These are phyloP conservation scores for Ciconia stormi DNA, from an alignment of 2,113 vertebrate species.

Conservation along the genomic window DNA sequence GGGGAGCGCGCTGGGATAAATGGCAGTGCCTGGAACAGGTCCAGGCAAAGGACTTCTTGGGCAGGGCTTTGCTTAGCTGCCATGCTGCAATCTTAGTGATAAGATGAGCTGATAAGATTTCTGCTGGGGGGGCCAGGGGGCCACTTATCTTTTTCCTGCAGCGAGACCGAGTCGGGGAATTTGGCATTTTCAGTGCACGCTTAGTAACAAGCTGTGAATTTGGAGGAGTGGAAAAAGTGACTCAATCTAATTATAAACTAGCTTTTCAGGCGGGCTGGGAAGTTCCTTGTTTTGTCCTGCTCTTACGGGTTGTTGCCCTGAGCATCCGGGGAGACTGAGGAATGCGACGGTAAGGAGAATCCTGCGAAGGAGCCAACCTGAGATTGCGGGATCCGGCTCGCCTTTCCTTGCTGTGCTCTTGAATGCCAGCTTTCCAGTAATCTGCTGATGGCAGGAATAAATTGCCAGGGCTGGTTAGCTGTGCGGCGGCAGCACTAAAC, in stretches of 20 bases:
- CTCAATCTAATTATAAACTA: slow-evolving; percentile 57
- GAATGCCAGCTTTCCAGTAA: slow-evolving; percentile 4
- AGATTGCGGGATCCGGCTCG: neutral
- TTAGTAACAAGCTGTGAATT: slow-evolving; percentile 41
- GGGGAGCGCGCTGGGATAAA: neutral
- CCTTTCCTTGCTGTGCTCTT: neutral
- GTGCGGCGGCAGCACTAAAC: neutral
- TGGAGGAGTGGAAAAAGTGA: slow-evolving; percentile 62
- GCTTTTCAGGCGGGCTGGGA: slow-evolving; percentile 16
- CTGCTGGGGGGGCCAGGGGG: neutral
- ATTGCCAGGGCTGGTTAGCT: slow-evolving; percentile 10
- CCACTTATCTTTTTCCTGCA: slow-evolving; percentile 47
- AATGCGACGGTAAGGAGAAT: neutral
- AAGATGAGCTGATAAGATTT: slow-evolving; percentile 45
- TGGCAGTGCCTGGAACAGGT: slow-evolving; percentile 4
- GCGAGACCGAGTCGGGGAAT: neutral
- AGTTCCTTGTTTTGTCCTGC: slow-evolving; percentile 49
- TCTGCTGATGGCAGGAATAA: slow-evolving; percentile 58
- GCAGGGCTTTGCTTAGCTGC: neutral
- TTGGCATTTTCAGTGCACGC: slow-evolving; percentile 2
- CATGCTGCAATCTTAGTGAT: neutral
- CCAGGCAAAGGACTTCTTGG: neutral
- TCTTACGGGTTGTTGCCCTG: neutral
- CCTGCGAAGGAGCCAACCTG: neutral
- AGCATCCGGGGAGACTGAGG: neutral